Percentiles rank a stretch among this genome's conserved stretches.
Evolutionary conservation across 2,113 vertebrate genomes (phyloP).

Genomic region (Vireo altiloquus): DNA sequence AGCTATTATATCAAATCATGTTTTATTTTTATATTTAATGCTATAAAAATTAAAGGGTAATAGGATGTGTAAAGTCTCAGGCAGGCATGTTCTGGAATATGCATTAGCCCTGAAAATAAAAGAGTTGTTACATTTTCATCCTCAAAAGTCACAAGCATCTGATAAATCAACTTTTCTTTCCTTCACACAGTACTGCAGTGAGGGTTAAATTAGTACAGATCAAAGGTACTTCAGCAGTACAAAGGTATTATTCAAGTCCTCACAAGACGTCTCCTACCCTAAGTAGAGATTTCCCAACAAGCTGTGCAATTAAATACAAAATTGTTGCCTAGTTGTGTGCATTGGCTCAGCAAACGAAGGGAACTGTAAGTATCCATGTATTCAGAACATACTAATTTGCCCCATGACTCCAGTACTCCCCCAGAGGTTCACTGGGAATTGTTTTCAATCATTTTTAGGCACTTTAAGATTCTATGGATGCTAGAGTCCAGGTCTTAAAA

Average conservation of each 20-base stretch:
- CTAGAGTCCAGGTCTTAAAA: not conserved
- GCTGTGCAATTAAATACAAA: not conserved
- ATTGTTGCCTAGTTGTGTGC: not conserved
- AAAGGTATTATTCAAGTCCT: not conserved
- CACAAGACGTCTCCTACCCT: not conserved
- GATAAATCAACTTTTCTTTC: not conserved
- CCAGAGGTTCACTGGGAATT: not conserved
- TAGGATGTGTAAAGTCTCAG: not conserved
- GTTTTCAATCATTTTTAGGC: not conserved
- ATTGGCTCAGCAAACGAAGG: not conserved
- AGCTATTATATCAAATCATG: not conserved
- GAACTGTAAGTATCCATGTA: not conserved
- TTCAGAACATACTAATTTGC: not conserved
- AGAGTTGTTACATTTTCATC: not conserved
- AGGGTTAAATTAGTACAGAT: not conserved
- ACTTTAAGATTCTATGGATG: not conserved
- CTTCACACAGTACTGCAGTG: not conserved
- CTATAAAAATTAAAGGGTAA: too few relatives aligned
- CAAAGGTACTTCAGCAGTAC: not conserved
- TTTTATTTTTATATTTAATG: not conserved
- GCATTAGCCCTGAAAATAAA: not conserved
- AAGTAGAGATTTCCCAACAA: not conserved
- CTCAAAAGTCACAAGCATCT: not conserved
- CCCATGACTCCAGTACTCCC: not conserved
- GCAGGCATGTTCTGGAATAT: not conserved